These are phyloP conservation scores for Netelia inedita DNA, from an alignment of 2,888 invertebrate species.

Conservation along the genomic window DNA sequence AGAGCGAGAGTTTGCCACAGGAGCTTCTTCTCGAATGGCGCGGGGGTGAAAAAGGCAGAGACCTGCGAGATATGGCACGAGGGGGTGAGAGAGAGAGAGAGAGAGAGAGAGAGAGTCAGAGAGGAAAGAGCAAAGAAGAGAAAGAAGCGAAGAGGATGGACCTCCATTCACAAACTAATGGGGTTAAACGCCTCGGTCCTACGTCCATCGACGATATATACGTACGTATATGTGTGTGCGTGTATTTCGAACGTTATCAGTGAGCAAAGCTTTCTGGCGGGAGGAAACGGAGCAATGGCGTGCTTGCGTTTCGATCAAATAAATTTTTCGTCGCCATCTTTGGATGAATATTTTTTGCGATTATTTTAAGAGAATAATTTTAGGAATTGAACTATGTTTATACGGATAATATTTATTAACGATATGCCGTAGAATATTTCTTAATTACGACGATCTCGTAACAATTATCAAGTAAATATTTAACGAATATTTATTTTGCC, in stretches of 20 bases:
- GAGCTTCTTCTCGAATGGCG: slow-evolving; percentile 39
- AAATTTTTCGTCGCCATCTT: slow-evolving; percentile 51
- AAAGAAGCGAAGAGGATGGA: slow-evolving; percentile 64
- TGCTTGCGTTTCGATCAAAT: background rate
- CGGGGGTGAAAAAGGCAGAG: slow-evolving; percentile 8
- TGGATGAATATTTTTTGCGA: background rate
- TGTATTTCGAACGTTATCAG: slow-evolving; percentile 69
- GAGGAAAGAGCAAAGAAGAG: slow-evolving; percentile 49
- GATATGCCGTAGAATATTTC: too few relatives aligned
- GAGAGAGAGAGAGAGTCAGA: slow-evolving; percentile 63
- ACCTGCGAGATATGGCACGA: slow-evolving; percentile 53
- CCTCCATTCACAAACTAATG: slow-evolving; percentile 83
- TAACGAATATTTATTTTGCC: too few relatives aligned
- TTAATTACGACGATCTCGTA: too few relatives aligned
- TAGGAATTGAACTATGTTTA: background rate
- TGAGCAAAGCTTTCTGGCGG: slow-evolving; percentile 5
- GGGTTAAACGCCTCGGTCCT: slow-evolving; percentile 84
- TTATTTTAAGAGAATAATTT: background rate
- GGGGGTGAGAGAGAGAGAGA: slow-evolving; percentile 70
- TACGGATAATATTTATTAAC: background rate
- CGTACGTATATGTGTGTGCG: background rate
- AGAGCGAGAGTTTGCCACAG: slow-evolving; percentile 32
- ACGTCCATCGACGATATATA: slow-evolving; percentile 18
- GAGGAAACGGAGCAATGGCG: background rate
- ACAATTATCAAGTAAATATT: too few relatives aligned